phyloP scores from a whole-genome alignment of 2,888 invertebrate genomes.

The Drosophila pseudotakahashii region DNA sequence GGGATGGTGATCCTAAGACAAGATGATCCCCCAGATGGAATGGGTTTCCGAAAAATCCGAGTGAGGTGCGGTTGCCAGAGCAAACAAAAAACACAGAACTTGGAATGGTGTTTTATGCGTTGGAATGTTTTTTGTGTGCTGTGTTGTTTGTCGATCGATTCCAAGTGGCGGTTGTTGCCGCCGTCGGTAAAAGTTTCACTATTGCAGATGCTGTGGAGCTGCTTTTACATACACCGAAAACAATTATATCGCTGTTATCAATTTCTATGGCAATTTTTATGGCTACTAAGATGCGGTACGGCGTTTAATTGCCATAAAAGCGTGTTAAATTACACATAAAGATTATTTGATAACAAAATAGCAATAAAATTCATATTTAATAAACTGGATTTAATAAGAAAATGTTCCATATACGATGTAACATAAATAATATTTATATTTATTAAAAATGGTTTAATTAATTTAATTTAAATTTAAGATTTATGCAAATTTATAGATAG shows the following conservation, averaged over 20 bases:
- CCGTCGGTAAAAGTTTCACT: constrained; percentile 73
- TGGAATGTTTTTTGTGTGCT: constrained; percentile 69
- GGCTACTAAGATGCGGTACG: neutral
- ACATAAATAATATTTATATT: too few species aligned
- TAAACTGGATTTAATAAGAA: neutral
- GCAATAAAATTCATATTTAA: neutral
- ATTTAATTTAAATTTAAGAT: too few species aligned
- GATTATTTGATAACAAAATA: neutral
- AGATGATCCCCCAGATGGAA: constrained; percentile 3
- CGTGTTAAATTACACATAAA: neutral
- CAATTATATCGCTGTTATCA: neutral
- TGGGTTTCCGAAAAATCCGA: neutral
- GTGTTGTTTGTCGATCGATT: constrained; percentile 49
- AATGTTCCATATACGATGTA: too few species aligned
- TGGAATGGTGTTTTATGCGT: constrained; percentile 27
- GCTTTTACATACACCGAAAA: constrained; percentile 11
- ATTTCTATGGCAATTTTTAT: neutral
- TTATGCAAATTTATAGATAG: neutral
- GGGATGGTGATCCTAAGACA: constrained; percentile 31
- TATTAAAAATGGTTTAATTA: too few species aligned
- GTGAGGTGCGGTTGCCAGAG: constrained; percentile 29
- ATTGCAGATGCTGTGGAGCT: constrained; percentile 57
- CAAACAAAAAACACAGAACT: constrained; percentile 42
- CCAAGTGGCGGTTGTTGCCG: constrained; percentile 28
- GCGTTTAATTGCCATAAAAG: neutral